A percentile compares a stretch with the other conserved stretches of the same genome.
Evolutionary conservation across 2,888 invertebrate genomes (phyloP).

Genomic region (Rhagophthalmus giganteus): DNA sequence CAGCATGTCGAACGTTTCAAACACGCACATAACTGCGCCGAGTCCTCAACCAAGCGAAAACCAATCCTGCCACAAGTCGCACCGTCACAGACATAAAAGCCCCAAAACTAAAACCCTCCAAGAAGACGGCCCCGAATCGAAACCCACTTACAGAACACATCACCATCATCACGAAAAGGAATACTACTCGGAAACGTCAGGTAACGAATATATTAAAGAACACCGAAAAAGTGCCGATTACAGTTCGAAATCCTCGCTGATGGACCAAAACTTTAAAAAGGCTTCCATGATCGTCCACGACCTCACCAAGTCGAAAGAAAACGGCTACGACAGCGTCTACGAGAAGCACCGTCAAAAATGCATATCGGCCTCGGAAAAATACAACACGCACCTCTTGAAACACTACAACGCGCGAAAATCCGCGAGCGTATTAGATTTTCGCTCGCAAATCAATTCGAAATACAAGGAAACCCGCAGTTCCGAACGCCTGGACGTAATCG

Average conservation of each 20-base stretch:
- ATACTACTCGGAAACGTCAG: conserved; percentile 64
- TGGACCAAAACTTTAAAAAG: conserved; percentile 54
- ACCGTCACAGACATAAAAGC: conserved; percentile 45
- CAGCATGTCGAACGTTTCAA: conserved; percentile 60
- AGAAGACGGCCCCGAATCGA: conserved; percentile 41
- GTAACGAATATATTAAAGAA: conserved; percentile 48
- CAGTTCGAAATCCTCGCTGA: conserved; percentile 39
- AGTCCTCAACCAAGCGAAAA: conserved; percentile 42
- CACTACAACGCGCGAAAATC: conserved; percentile 61
- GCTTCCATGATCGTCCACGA: conserved; percentile 54
- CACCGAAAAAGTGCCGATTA: conserved; percentile 36
- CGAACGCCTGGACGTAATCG: conserved; percentile 52
- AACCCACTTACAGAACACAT: conserved; percentile 50
- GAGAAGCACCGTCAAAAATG: conserved; percentile 53
- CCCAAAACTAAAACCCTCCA: conserved; percentile 56
- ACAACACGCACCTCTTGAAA: conserved; percentile 49
- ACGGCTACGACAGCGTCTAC: conserved; percentile 41
- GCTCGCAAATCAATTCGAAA: conserved; percentile 52
- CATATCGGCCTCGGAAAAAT: conserved; percentile 52
- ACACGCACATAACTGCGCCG: conserved; percentile 56
- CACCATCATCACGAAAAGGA: conserved; percentile 54
- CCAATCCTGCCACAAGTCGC: conserved; percentile 43
- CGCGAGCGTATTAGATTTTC: conserved; percentile 61
- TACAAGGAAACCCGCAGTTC: conserved; percentile 53
- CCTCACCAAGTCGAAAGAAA: conserved; percentile 45